Evolutionary conservation across 2,113 vertebrate genomes (phyloP).

Genomic region (Ardeotis arabs): DNA sequence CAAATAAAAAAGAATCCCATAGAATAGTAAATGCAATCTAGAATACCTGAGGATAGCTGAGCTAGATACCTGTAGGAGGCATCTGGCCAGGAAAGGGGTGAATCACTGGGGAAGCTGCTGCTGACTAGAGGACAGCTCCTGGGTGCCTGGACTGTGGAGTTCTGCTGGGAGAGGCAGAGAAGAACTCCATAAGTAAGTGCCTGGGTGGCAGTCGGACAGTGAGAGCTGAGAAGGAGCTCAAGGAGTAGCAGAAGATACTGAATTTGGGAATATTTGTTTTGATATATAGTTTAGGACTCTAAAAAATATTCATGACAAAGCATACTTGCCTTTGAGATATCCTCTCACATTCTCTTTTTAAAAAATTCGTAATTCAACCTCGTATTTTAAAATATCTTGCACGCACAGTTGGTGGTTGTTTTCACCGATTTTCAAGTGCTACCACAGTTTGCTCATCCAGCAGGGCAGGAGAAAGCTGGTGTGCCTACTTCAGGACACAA

Average conservation of each 20-base stretch:
- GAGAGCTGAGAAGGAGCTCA: not conserved
- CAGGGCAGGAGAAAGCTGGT: not conserved
- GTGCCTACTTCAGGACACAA: not conserved
- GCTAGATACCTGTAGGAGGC: conserved; percentile 38
- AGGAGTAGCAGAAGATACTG: not conserved
- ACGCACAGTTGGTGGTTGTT: not conserved
- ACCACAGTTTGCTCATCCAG: not conserved
- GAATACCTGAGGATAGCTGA: conserved; percentile 51
- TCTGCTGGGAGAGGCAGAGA: conserved; percentile 62
- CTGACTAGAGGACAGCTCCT: conserved; percentile 34
- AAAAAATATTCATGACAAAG: not conserved
- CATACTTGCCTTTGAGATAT: not conserved
- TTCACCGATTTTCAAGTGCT: not conserved
- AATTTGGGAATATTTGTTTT: not conserved
- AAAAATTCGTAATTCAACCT: not conserved
- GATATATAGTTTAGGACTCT: not conserved
- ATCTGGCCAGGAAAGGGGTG: conserved; percentile 19
- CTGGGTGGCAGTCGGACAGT: not conserved
- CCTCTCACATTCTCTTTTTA: not conserved
- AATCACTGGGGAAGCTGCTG: conserved; percentile 42
- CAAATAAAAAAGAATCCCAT: not conserved
- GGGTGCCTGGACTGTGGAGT: conserved; percentile 25
- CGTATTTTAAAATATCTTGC: not conserved
- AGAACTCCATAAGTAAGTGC: not conserved
- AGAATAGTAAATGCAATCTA: conserved; percentile 1